These are phyloP conservation scores for Drepana arcuata DNA, from an alignment of 1,140 invertebrate genomes.

Conservation along the genomic window DNA sequence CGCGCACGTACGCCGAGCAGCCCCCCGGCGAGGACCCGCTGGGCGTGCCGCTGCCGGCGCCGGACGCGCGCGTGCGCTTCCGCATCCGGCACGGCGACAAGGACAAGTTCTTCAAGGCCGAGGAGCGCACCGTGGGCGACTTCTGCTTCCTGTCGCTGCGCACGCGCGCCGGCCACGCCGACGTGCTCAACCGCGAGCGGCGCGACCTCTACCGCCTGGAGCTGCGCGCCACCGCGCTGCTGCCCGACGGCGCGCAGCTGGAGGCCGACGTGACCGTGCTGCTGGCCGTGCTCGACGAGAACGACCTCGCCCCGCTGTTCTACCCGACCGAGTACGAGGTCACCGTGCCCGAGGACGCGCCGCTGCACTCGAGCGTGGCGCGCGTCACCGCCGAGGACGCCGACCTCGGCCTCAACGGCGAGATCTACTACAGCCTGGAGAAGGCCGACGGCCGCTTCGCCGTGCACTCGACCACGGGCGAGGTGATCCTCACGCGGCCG, in stretches of 20 bases:
- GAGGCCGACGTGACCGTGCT: slow-evolving; percentile 83
- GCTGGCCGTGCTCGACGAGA: slow-evolving; percentile 89
- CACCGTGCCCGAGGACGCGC: slow-evolving; percentile 90
- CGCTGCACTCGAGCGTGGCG: slow-evolving; percentile 84
- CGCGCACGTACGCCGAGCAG: slow-evolving; percentile 82
- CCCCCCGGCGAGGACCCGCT: slow-evolving; percentile 71
- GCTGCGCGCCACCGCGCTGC: slow-evolving; percentile 81
- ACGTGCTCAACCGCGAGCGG: slow-evolving; percentile 92
- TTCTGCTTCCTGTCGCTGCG: slow-evolving; percentile 93
- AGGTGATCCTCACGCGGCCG: slow-evolving; percentile 87
- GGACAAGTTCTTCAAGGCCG: slow-evolving; percentile 94
- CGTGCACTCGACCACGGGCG: slow-evolving; percentile 92
- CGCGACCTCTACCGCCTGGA: slow-evolving; percentile 87
- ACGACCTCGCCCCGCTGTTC: slow-evolving; percentile 94
- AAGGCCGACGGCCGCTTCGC: slow-evolving; percentile 88
- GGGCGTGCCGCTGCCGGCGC: slow-evolving; percentile 64
- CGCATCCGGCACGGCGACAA: slow-evolving; percentile 88
- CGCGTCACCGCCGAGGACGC: slow-evolving; percentile 92
- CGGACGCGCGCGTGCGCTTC: slow-evolving; percentile 80
- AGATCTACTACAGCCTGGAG: slow-evolving; percentile 96
- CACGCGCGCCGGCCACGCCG: slow-evolving; percentile 86
- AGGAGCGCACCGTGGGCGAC: slow-evolving; percentile 89
- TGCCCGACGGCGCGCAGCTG: slow-evolving; percentile 73
- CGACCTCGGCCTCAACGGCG: slow-evolving; percentile 93
- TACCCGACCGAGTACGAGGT: slow-evolving; percentile 89